Evolutionary conservation across 2,113 vertebrate species (phyloP).

Genomic region (Proteles cristata): DNA sequence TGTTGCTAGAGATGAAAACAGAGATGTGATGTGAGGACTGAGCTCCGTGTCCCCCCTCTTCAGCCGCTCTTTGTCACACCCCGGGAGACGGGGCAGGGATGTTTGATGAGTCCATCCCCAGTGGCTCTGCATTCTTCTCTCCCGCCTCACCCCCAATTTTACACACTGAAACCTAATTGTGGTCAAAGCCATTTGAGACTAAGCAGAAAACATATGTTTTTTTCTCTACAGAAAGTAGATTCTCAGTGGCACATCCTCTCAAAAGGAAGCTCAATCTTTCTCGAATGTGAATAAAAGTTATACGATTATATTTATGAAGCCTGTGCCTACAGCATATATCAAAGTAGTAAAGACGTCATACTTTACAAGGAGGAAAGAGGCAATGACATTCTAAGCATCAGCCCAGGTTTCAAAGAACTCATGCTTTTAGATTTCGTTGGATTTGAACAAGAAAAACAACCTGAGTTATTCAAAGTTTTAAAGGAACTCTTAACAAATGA

Average conservation of each 20-base stretch:
- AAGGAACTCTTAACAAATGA: not conserved
- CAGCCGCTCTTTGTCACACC: rapidly evolving
- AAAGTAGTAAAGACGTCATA: not conserved
- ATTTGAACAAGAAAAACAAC: not conserved
- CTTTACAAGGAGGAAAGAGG: not conserved
- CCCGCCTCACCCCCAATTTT: not conserved
- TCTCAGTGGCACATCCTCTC: not conserved
- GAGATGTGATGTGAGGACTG: rapidly evolving
- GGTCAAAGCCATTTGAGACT: not conserved
- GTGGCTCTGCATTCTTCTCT: not conserved
- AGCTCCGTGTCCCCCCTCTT: rapidly evolving
- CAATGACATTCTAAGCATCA: not conserved
- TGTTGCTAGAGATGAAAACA: not conserved
- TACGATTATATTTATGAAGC: not conserved
- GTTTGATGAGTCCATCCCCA: not conserved
- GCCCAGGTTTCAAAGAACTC: rapidly evolving
- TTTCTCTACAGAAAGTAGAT: not conserved
- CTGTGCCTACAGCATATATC: not conserved
- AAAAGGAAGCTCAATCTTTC: not conserved
- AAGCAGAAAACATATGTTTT: not conserved
- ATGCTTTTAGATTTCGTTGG: not conserved
- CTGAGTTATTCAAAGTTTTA: not conserved
- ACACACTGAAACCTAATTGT: not conserved
- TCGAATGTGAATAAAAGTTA: not conserved
- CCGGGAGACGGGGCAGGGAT: rapidly evolving